A percentile compares a stretch with the other conserved stretches of the same genome.
Conservation (phyloP, 2,888 invertebrate species). For the Hirtodrosophila histrioides region DNA sequence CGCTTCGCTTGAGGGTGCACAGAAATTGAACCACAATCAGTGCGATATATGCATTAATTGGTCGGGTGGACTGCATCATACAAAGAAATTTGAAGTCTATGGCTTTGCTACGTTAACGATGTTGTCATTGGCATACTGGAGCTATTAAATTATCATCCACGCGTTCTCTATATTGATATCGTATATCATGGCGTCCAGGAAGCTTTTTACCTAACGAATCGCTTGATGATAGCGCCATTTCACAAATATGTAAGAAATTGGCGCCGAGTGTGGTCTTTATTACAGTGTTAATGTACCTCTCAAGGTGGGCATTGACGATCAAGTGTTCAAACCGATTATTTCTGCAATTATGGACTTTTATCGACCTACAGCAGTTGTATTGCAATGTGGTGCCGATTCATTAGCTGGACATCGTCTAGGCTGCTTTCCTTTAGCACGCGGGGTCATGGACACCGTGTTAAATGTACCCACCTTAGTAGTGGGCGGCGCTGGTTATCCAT, state of each 20-base stretch:
- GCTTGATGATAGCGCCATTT: slow-evolving; percentile 99
- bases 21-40: slow-evolving; percentile 96
- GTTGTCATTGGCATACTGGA: slow-evolving; percentile 99
- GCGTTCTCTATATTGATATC: slow-evolving; percentile 99
- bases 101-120: slow-evolving; percentile 99
- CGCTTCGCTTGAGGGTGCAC: slow-evolving; percentile 98
- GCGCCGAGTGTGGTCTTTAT: slow-evolving; percentile 97
- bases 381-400: slow-evolving; percentile 99
- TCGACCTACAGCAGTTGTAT: slow-evolving; percentile 97
- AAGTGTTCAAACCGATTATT: slow-evolving; percentile 97
- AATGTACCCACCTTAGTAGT: slow-evolving; percentile 96
- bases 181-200: slow-evolving; percentile 99
- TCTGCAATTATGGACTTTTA: slow-evolving; percentile 97
- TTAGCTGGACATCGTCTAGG: slow-evolving; percentile 97
- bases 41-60: slow-evolving; percentile 99
- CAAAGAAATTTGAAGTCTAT: slow-evolving; percentile 99
- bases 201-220: slow-evolving; percentile 97
- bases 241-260: slow-evolving; percentile 99
- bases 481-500: slow-evolving; percentile 93
- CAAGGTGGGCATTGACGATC: slow-evolving; percentile 98
- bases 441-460: slow-evolving; percentile 99
- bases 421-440: slow-evolving; percentile 97
- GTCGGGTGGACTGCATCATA: slow-evolving; percentile 99
- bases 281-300: slow-evolving; percentile 99
- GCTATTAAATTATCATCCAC: slow-evolving; percentile 95